Evolutionary conservation across 2,888 invertebrate genomes (phyloP), one percentile per base, ranked within the genome.

Genomic region (Liodrosophila aerea): DNA sequence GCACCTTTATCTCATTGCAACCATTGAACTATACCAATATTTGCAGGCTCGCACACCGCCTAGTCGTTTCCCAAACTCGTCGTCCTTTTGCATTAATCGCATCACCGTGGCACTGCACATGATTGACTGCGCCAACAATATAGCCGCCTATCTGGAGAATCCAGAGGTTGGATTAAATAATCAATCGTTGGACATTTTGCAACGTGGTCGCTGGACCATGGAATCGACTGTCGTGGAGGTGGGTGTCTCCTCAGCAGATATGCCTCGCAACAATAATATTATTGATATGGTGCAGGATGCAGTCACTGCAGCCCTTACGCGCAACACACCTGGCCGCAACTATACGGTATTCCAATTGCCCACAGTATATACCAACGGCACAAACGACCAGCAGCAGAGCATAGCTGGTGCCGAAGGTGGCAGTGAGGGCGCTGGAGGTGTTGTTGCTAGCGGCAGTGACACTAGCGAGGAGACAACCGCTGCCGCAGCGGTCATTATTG

Each of bases 141-240:
- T 90, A 57, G 90, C 89, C 4, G 87, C 88, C 2, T 90, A 88
- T 78, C 71, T 90, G 46, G 90, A 90, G 64, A 88, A 90, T 80
- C 90, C 90, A 1, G 86, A 89, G 31, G 64, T 89, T 73, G 90
- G 90, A n/a, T 74, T 90, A 1, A 90, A 90, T 58, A 90, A 90
- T 66, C 83, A 88, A 22, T 86, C 90, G 0, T 73, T 90, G 72
- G 90, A 90, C 62, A 90, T 90, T 37, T 73, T 90, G 64, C 87
- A 90, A 30, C 90, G 90, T n/a, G 90, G 90, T 0, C 89, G 89
- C 43, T 90, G 90, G 88, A 90, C 90, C 13, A 90, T 90, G 90
- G 90, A 90, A 53, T 90, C 90, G 1, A 90, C 90, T 1, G 90
- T 90, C 0, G 89, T 90, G 1, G 90, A 90, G 76, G 90, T 90